Base-by-base conservation (phyloP, 2,888 invertebrate genomes). In the Amphiduros pacificus region DNA sequence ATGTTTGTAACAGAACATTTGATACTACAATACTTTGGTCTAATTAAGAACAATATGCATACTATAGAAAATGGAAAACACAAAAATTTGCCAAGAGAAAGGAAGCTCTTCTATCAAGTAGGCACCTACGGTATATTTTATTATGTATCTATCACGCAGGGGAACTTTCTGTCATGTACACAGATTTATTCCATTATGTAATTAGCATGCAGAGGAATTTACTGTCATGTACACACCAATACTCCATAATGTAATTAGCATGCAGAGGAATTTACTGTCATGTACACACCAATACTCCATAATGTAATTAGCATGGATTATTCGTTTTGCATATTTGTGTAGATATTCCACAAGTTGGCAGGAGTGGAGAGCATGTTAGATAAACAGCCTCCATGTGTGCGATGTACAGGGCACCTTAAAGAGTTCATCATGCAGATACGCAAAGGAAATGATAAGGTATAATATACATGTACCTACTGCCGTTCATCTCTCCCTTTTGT, bases 51-150 rank as follows among this genome's bases (percentile, higher is more conserved):
- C 66, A 78, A 78, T 67, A 72, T 77, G 48, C 60, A 62, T 31
- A 66, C 71, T 62, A 73, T 79, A n/a, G 64, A 72, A 27, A 67
- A 60, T 17, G 63, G 66, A 27, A 73, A 72, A 58, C 71, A 73
- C 58, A 64, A 65, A 48, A 70, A 64, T 24, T 55, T 64, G 9
- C 52, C 52, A 9, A 53, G 64, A 26, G 77, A 77, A 36, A 64
- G 74, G 40, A 77, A 79, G 61, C 70, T 79, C 0, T 75, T 77
- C 60, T 78, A 78, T 60, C 76, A 78, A 74, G 77, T 78, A 55
- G 59, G 44, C 9, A 29, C 14, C 17, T 11, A 36, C 9, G 9
- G 9, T 26, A n/a, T 9, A 4, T 31, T 22, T 50, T 31, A 20
- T n/a, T 22, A 28, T 53, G 14, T 3, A 14, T 9, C 31, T 20